Base-by-base conservation (phyloP, 1,140 invertebrate species). In the Brachionus paranguensis region DNA sequence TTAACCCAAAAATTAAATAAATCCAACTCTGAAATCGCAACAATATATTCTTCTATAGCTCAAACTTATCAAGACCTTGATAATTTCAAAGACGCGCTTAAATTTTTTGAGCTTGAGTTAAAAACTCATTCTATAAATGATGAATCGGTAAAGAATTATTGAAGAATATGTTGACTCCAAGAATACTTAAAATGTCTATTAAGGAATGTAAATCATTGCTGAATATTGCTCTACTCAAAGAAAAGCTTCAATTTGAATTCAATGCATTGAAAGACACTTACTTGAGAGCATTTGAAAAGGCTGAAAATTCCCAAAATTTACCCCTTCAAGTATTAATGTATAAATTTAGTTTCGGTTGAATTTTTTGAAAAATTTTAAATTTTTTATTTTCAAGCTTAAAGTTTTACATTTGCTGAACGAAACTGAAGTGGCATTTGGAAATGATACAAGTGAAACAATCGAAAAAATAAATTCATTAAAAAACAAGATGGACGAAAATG, bases 1-100 rank as follows among this genome's bases (percentile, higher is more conserved):
- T 20, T 64, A 12, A 64, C 53, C 14, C 14, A 81, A 43, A 45
- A 41, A 45, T 27, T 64, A n/a, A 47, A 47, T 41, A 68, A 68
- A 43, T 81, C 78, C 1, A 17, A 81, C 4, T 27, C 37, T n/a
- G 78, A 81, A 29, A 60, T 81, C 3, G 78, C 78, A 27, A 45
- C 45, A 43, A 64, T 81, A 4, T 81, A 81, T 47, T 81, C 78
- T n/a, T 81, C 78, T 20, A 81, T 81, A 47, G 78, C 78, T 37
- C 78, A 81, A 47, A 81, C 78, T n/a, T 81, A 81, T 45, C 78
- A 81, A 64, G 78, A 81, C 47, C 37, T 81, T 12, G 78, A 81
- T 20, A 60, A 68, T 47, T 81, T 17, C 45, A 29, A 45, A 27
- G 53, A 81, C 43, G 78, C 78, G 0, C 41, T 81, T 3, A 68